These are phyloP conservation scores for Podarcis siculus DNA, from an alignment of 2,797 vertebrate genomes.

Conservation along the genomic window DNA sequence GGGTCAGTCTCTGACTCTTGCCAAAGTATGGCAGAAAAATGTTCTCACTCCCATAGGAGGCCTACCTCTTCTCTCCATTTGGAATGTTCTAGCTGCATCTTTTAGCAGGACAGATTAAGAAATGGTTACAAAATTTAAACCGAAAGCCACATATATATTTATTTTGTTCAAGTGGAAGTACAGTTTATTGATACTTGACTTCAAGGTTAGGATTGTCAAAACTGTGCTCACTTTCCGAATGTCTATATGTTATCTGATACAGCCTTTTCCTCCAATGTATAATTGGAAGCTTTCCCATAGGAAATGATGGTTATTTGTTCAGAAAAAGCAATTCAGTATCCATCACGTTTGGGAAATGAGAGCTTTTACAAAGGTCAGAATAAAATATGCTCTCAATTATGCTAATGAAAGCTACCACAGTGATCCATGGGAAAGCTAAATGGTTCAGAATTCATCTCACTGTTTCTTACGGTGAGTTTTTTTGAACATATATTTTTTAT, in stretches of 20 bases:
- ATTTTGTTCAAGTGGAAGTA: constrained; percentile 10
- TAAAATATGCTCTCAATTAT: constrained; percentile 96
- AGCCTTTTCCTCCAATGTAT: constrained; percentile 73
- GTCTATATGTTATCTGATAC: constrained; percentile 71
- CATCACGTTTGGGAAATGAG: constrained; percentile 89
- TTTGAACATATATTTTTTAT: no score
- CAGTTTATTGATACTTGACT: constrained; percentile 56
- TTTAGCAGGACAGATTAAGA: no score
- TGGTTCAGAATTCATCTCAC: constrained; percentile 77
- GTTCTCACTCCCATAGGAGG: no score
- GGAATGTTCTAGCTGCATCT: no score
- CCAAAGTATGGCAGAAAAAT: no score
- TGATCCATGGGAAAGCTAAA: constrained; percentile 78
- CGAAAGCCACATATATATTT: not conserved
- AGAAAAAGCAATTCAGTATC: constrained; percentile 80
- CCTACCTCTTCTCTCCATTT: no score
- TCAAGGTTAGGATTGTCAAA: constrained; percentile 60
- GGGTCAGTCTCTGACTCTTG: no score
- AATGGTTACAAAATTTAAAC: not conserved
- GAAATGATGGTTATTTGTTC: constrained; percentile 82
- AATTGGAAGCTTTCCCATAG: constrained; percentile 80
- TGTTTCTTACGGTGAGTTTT: constrained; percentile 52
- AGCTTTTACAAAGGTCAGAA: constrained; percentile 83
- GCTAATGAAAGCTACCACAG: constrained; percentile 89
- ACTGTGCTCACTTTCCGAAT: constrained; percentile 71